Evolutionary conservation across 2,113 vertebrate genomes (phyloP), one percentile per base, ranked within the genome.

Genomic region (Pseudorectes ferrugineus): DNA sequence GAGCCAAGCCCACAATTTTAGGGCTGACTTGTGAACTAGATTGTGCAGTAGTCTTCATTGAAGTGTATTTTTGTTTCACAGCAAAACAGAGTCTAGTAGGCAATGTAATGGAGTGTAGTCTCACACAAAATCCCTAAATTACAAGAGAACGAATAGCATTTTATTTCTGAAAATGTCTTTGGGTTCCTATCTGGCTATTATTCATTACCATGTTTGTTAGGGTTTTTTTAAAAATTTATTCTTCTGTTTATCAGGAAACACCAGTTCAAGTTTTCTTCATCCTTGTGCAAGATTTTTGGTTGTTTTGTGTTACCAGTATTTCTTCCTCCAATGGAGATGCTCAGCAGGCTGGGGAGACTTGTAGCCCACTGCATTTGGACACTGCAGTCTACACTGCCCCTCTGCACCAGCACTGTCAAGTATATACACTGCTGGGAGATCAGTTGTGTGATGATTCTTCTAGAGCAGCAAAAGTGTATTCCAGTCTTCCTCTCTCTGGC

Each of bases 381-480:
- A 9, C 16, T 58, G 22, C 55, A 49, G 13, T 14, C n/a, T 46
- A 5, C 11, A 6, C 28, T 59, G 19, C 9, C 20, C 7, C 11
- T 63, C 35, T 33, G 23, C 58, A 76, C 23, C 35, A 59, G 28
- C 12, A 26, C 2, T 0, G 1, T 26, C 48, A 61, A 26, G 8
- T 28, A 7, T 8, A 17, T 12, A 42, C 11, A 12, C 12, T 62
- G 9, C 22, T 76, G 42, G 16, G 88, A 91, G n/a, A 35, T 14
- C 0, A 0, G 21, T 33, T 55, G 20, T 40, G 7, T 29, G n/a
- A 33, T 18, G 31, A n/a, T 12, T 75, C 22, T 63, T 59, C 17
- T n/a, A 15, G 14, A 92, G 22, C 12, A 80, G 10, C 9, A 76
- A 14, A 76, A 73, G 7, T 21, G 7, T 40, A 26, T 31, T 73